Evolutionary conservation across 2,888 invertebrate species (phyloP).

Genomic region (Nemurella pictetii): DNA sequence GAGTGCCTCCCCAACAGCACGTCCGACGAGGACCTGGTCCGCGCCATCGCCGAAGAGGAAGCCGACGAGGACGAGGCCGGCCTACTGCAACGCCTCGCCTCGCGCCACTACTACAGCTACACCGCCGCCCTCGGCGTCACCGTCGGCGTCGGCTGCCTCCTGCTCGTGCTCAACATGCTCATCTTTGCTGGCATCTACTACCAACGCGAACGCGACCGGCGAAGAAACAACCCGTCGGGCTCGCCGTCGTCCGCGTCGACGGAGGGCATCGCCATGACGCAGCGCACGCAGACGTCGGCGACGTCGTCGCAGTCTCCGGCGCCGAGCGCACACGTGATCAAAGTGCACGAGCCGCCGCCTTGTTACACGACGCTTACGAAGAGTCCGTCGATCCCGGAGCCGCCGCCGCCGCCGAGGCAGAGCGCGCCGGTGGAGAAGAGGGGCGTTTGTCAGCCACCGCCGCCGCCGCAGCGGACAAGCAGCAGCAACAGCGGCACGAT

Average conservation of each 20-base stretch:
- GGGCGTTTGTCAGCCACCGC: constrained; percentile 45
- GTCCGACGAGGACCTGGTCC: constrained; percentile 42
- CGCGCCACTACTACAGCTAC: constrained; percentile 60
- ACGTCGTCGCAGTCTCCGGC: constrained; percentile 43
- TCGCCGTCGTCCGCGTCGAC: constrained; percentile 42
- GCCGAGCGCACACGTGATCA: constrained; percentile 46
- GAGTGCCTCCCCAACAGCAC: constrained; percentile 44
- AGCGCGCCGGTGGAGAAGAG: constrained; percentile 46
- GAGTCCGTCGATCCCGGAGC: constrained; percentile 44
- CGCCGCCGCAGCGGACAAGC: constrained; percentile 49
- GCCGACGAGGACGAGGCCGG: constrained; percentile 57
- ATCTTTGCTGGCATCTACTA: constrained; percentile 79
- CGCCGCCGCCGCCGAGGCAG: constrained; percentile 48
- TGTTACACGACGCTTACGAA: constrained; percentile 57
- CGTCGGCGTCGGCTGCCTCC: constrained; percentile 72
- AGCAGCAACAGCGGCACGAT: constrained; percentile 47
- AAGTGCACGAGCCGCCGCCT: constrained; percentile 55
- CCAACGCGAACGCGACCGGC: constrained; percentile 62
- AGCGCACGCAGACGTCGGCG: constrained; percentile 43
- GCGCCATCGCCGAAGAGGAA: constrained; percentile 48
- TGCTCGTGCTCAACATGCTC: constrained; percentile 70
- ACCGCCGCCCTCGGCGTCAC: constrained; percentile 78
- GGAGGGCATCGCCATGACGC: constrained; percentile 53
- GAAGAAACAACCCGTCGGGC: constrained; percentile 48
- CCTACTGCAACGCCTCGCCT: constrained; percentile 57